A percentile compares a stretch with the other conserved stretches of the same genome.
These are phyloP conservation scores for Chelonus formosanus DNA, from an alignment of 2,888 invertebrate genomes.

Conservation along the genomic window DNA sequence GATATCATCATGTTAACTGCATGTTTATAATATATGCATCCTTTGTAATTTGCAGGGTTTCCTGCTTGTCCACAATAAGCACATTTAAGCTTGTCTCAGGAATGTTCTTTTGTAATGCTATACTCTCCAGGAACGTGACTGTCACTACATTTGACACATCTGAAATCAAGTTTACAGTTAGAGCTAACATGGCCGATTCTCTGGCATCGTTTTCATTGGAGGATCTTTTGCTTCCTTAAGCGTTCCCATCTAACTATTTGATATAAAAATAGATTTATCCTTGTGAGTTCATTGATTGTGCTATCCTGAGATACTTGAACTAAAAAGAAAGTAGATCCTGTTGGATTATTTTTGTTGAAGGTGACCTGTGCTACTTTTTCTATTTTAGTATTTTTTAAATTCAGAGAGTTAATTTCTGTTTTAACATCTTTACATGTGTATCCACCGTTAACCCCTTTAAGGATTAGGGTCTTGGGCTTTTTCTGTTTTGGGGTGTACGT, in stretches of 20 bases:
- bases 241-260: background rate
- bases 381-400: background rate
- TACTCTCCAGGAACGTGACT: background rate
- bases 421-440: too few species aligned
- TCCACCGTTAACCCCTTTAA: too few species aligned
- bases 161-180: background rate
- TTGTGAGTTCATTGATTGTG: background rate
- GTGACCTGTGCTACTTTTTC: background rate
- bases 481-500: too few species aligned
- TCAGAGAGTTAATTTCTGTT: background rate
- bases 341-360: background rate
- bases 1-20: background rate
- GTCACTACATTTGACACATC: background rate
- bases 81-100: background rate
- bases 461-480: too few species aligned
- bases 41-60: background rate
- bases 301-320: background rate
- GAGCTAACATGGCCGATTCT: background rate
- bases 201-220: background rate
- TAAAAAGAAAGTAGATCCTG: background rate
- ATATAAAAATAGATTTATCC: background rate
- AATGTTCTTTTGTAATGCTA: background rate
- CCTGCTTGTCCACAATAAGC: background rate
- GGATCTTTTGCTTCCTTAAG: background rate
- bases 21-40: background rate